phyloP scores from a whole-genome alignment of 2,888 invertebrate species.

The Thymelicus sylvestris region DNA sequence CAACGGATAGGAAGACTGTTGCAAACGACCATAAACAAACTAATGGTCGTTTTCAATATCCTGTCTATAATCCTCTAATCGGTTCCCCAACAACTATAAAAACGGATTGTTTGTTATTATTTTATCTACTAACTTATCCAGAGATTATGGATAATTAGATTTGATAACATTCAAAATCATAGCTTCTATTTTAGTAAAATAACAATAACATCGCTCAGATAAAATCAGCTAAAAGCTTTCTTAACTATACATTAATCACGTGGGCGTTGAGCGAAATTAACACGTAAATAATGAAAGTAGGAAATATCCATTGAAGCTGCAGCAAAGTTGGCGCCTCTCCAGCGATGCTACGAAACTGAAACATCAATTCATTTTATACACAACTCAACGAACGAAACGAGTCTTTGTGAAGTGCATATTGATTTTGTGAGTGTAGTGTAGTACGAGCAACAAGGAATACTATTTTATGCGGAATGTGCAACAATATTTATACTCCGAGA shows the following conservation, averaged over 20 bases:
- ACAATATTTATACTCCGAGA: neutral
- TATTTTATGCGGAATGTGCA: neutral
- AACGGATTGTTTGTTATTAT: no score
- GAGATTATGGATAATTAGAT: no score
- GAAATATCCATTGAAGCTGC: slow-evolving; percentile 15
- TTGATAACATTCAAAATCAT: no score
- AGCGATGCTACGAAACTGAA: slow-evolving; percentile 19
- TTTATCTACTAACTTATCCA: no score
- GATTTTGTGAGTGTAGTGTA: slow-evolving; percentile 3
- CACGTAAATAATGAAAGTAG: slow-evolving; percentile 16
- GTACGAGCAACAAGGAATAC: neutral
- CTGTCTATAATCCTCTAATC: no score
- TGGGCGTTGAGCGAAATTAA: slow-evolving; percentile 11
- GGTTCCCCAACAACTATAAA: no score
- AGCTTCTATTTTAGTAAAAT: neutral
- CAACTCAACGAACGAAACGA: slow-evolving; percentile 12
- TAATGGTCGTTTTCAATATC: no score
- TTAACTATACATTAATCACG: slow-evolving; percentile 3
- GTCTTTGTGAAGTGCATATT: slow-evolving; percentile 23
- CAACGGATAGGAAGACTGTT: no score
- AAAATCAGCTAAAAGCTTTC: slow-evolving; percentile 10
- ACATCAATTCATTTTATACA: slow-evolving; percentile 27
- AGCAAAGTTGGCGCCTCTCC: slow-evolving; percentile 20
- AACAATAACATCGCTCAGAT: neutral
- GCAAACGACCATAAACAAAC: no score